Conservation (phyloP, 2,113 vertebrate genomes). For the Struthio camelus region DNA sequence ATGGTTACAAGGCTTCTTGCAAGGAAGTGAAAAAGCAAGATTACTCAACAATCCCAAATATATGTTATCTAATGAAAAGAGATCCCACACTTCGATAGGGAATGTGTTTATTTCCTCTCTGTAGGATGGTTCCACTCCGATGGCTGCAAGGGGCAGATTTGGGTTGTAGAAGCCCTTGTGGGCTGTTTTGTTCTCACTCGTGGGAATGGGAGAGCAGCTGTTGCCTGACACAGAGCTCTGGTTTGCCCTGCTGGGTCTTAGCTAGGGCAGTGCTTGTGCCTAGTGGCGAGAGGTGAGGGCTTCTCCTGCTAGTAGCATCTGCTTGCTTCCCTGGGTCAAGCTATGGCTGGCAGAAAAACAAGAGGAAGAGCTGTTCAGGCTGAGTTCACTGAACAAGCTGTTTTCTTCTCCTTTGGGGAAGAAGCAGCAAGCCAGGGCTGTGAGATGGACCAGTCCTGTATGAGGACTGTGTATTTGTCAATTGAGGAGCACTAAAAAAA, state of each 20-base stretch:
- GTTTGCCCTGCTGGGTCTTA: neutral
- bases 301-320: neutral
- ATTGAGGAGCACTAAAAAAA: neutral
- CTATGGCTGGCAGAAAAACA: neutral
- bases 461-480: neutral
- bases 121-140: neutral
- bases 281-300: neutral
- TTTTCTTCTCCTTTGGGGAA: neutral
- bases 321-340: rapidly evolving
- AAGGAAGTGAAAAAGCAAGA: neutral
- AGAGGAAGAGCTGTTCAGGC: neutral
- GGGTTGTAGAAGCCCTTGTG: neutral
- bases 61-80: neutral
- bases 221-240: neutral
- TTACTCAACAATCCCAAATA: neutral
- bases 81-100: neutral
- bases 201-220: neutral
- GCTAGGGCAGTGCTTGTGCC: neutral
- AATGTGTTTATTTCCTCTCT: neutral
- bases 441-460: neutral
- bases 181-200: neutral
- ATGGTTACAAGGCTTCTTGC: neutral
- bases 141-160: neutral
- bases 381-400: neutral
- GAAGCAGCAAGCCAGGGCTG: neutral